A percentile compares a stretch with the other conserved stretches of the same genome.
These are phyloP conservation scores for Pocillopora meandrina DNA, from an alignment of 92 coral and sea anemone species.

Conservation along the genomic window DNA sequence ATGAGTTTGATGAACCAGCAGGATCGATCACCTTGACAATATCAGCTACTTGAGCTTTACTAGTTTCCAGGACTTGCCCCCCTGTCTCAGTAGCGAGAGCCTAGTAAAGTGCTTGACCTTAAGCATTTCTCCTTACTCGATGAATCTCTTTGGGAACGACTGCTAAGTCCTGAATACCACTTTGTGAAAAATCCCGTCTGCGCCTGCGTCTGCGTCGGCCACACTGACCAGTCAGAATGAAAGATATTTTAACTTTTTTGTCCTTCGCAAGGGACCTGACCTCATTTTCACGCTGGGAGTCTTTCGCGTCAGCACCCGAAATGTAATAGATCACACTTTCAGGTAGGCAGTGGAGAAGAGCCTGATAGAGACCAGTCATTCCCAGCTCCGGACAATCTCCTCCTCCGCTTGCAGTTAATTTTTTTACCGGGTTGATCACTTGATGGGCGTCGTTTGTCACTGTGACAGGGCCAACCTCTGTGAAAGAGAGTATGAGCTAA, in stretches of 20 bases:
- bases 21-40: slow-evolving; percentile 50
- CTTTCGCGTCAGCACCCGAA: slow-evolving; percentile 65
- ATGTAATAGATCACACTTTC: slow-evolving; percentile 50
- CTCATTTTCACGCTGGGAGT: slow-evolving; percentile 19
- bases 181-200: slow-evolving; percentile 11
- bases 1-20: slow-evolving; percentile 33
- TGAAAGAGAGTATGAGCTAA: neutral
- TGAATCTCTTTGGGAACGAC: neutral
- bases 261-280: slow-evolving; percentile 49
- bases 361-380: slow-evolving; percentile 64
- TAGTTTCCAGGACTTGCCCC: slow-evolving; percentile 59
- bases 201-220: slow-evolving; percentile 6
- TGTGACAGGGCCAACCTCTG: slow-evolving; percentile 66
- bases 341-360: slow-evolving; percentile 55
- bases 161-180: neutral
- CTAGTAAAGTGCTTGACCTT: slow-evolving; percentile 43
- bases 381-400: slow-evolving; percentile 75
- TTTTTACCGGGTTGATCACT: slow-evolving; percentile 54
- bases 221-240: slow-evolving; percentile 47
- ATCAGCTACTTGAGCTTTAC: slow-evolving; percentile 37
- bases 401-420: slow-evolving; percentile 44
- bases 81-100: slow-evolving; percentile 63
- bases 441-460: slow-evolving; percentile 51
- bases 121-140: slow-evolving; percentile 30
- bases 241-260: slow-evolving; percentile 33